Percentiles rank a stretch among this genome's conserved stretches.
Conservation (phyloP, 2,797 vertebrate species). For the Calcarius lapponicus region DNA sequence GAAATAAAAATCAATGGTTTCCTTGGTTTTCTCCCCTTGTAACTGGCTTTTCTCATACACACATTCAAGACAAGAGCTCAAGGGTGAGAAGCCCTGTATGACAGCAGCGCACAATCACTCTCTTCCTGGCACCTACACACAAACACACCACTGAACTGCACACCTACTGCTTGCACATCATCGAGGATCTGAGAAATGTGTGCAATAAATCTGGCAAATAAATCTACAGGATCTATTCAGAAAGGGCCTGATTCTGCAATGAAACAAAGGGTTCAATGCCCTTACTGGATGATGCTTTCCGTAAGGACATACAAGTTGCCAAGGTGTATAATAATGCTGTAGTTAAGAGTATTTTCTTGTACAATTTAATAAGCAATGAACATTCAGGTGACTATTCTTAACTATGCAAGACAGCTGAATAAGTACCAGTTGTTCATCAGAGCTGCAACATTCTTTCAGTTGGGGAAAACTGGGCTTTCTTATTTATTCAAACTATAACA, state of each 20-base stretch:
- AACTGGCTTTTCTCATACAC: not conserved
- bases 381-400: not conserved
- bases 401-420: not conserved
- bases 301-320: not conserved
- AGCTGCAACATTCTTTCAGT: not conserved
- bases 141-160: fast-evolving
- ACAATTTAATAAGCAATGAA: conserved; percentile 26
- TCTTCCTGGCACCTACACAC: not conserved
- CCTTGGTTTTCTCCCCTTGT: not conserved
- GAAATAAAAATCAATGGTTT: not conserved
- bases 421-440: not conserved
- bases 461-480: not conserved
- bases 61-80: not conserved
- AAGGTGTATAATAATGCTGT: not conserved
- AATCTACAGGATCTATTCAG: not conserved
- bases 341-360: conserved; percentile 18
- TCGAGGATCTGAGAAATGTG: fast-evolving
- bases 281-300: not conserved
- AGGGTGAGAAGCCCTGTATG: not conserved
- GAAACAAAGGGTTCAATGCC: not conserved
- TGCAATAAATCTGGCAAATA: not conserved
- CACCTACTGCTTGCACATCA: not conserved
- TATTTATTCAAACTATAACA: not conserved
- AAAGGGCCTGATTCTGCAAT: not conserved
- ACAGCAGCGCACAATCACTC: not conserved